Evolutionary conservation across 2,797 vertebrate species (phyloP).

Genomic region (Anguilla marmorata): DNA sequence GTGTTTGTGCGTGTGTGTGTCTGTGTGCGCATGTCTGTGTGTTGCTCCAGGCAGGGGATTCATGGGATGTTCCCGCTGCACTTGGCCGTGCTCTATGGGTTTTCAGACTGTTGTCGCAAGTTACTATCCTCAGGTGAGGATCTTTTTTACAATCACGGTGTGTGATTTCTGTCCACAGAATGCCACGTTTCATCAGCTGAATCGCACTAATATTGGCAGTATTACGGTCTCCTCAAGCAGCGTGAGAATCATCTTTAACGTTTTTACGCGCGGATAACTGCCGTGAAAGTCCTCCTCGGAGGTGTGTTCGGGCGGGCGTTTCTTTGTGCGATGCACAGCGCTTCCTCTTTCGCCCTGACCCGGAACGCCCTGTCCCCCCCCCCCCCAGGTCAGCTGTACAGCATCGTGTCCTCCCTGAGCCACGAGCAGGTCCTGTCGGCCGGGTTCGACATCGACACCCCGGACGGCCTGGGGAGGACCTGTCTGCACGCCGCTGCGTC

Average conservation of each 20-base stretch:
- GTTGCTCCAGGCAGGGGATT: slow-evolving; percentile 81
- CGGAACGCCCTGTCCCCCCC: too few relatives aligned
- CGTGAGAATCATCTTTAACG: not conserved
- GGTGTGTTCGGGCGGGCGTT: too few relatives aligned
- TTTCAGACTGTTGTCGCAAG: slow-evolving; percentile 99
- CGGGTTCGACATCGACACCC: slow-evolving; percentile 96
- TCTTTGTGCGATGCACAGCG: too few relatives aligned
- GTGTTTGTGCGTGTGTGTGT: too few relatives aligned
- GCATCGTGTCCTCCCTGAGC: slow-evolving; percentile 97
- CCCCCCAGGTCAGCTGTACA: slow-evolving; percentile 93
- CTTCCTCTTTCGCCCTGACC: too few relatives aligned
- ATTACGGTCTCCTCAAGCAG: not conserved
- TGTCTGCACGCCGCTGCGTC: slow-evolving; percentile 98
- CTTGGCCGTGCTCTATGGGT: slow-evolving; percentile 95
- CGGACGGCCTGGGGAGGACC: slow-evolving; percentile 94
- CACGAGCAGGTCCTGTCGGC: slow-evolving; percentile 94
- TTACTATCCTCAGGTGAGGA: slow-evolving; percentile 94
- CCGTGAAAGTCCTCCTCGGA: too few relatives aligned
- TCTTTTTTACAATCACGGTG: not conserved
- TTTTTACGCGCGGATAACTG: not conserved
- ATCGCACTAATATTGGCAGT: not conserved
- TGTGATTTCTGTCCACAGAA: not conserved
- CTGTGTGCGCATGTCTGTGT: not conserved
- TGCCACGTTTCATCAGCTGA: not conserved
- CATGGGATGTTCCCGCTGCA: slow-evolving; percentile 96